phyloP scores from a whole-genome alignment of 1,140 invertebrate species.

The Magallana gigas region DNA sequence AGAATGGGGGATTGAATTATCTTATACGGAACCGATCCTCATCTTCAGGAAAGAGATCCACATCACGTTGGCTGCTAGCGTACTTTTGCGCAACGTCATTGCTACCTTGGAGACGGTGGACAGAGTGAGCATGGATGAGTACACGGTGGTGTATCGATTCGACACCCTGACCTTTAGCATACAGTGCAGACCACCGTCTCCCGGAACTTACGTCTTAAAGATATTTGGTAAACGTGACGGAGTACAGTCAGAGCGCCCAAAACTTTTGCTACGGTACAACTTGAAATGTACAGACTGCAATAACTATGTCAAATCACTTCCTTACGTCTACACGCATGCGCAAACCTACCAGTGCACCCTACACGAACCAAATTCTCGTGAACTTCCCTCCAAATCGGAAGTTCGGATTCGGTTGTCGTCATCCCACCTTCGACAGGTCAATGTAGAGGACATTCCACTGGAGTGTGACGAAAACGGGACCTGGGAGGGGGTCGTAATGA shows the following conservation, averaged over 20 bases:
- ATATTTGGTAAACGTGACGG: conserved; percentile 32
- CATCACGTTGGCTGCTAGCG: conserved; percentile 8
- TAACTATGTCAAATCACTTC: conserved; percentile 45
- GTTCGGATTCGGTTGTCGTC: conserved; percentile 44
- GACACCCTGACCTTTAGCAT: background rate
- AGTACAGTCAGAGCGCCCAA: background rate
- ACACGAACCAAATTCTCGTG: conserved; percentile 48
- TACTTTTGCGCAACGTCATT: background rate
- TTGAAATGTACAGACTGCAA: conserved; percentile 24
- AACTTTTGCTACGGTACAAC: conserved; percentile 1
- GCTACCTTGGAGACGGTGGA: conserved; percentile 2
- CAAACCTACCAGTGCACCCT: conserved; percentile 47
- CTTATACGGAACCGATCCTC: conserved; percentile 32
- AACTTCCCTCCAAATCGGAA: conserved; percentile 45
- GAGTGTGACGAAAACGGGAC: conserved; percentile 47
- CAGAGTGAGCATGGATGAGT: background rate
- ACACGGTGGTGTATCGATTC: conserved; percentile 12
- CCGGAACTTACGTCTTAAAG: conserved; percentile 1
- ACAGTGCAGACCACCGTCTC: background rate
- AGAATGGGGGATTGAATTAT: conserved; percentile 42
- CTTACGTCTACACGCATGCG: conserved; percentile 48
- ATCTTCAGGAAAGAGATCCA: conserved; percentile 20
- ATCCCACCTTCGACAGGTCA: conserved; percentile 39
- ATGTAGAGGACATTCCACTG: conserved; percentile 47
- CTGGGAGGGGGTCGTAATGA: conserved; percentile 43